Conservation (phyloP, 2,888 invertebrate genomes). For the Strigamia transsilvanica region DNA sequence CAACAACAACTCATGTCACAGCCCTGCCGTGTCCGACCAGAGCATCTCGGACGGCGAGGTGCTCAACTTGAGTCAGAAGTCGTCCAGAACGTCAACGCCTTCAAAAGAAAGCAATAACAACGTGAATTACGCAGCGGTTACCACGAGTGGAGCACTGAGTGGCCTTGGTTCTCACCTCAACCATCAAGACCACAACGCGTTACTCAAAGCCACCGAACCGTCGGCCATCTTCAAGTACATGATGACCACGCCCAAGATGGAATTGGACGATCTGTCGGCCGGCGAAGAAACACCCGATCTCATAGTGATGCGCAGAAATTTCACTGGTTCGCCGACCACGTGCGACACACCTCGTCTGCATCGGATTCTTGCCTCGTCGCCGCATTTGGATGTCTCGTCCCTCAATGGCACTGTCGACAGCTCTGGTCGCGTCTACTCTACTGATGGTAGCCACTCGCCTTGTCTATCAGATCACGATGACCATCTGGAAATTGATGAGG, state of each 20-base stretch:
- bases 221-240: conserved; percentile 59
- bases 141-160: conserved; percentile 12
- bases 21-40: conserved; percentile 59
- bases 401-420: conserved; percentile 56
- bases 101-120: conserved; percentile 56
- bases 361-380: conserved; percentile 48
- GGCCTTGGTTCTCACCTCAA: conserved; percentile 49
- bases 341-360: conserved; percentile 46
- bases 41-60: conserved; percentile 73
- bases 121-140: conserved; percentile 28
- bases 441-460: conserved; percentile 55
- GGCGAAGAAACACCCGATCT: conserved; percentile 17
- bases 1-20: conserved; percentile 53
- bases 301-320: conserved; percentile 17
- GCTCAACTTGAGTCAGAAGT: conserved; percentile 79
- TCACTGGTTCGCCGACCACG: background rate
- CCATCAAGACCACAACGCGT: conserved; percentile 57
- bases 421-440: conserved; percentile 55
- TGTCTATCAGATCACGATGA: conserved; percentile 56
- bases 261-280: conserved; percentile 12
- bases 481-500: conserved; percentile 55
- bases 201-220: conserved; percentile 64
- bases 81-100: conserved; percentile 68
- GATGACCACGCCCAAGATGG: conserved; percentile 17
- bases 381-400: conserved; percentile 54